A percentile compares a stretch with the other conserved stretches of the same genome.
Conservation (phyloP, 2,888 invertebrate genomes). For the Neoascia interrupta region DNA sequence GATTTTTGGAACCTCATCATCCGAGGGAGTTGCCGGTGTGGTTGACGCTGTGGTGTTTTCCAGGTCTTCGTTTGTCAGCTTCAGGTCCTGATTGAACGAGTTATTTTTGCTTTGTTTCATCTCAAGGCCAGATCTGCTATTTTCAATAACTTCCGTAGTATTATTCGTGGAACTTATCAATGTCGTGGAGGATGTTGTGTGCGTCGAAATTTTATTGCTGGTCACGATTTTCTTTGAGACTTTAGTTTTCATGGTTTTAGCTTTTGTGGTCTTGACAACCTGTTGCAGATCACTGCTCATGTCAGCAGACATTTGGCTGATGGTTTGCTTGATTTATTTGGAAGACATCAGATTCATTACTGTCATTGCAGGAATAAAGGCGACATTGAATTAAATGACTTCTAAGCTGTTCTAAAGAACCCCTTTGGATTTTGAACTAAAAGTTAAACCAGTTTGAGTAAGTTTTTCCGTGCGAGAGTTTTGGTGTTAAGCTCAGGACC, state of each 20-base stretch:
- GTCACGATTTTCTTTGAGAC: conserved; percentile 43
- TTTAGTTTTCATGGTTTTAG: conserved; percentile 42
- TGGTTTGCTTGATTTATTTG: conserved; percentile 27
- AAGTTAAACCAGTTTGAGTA: no score
- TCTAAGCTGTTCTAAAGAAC: no score
- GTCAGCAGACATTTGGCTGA: conserved; percentile 30
- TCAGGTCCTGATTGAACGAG: background rate
- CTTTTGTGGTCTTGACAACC: conserved; percentile 37
- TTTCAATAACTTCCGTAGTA: conserved; percentile 32
- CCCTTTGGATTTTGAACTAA: no score
- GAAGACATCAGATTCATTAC: background rate
- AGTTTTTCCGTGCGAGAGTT: no score
- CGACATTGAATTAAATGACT: background rate
- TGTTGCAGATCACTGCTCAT: conserved; percentile 37
- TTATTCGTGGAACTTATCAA: conserved; percentile 16
- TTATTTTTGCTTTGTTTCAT: conserved; percentile 24
- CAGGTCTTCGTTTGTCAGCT: background rate
- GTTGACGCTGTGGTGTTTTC: conserved; percentile 13
- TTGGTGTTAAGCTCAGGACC: no score
- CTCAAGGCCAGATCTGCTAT: conserved; percentile 8
- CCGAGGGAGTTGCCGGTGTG: conserved; percentile 21
- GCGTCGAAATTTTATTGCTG: conserved; percentile 20
- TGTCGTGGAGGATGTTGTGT: conserved; percentile 20
- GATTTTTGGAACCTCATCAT: conserved; percentile 29
- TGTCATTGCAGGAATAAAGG: background rate